Percentiles rank a stretch among this genome's conserved stretches.
These are phyloP conservation scores for Pyrrhia umbra DNA, from an alignment of 2,888 invertebrate genomes.

Conservation along the genomic window DNA sequence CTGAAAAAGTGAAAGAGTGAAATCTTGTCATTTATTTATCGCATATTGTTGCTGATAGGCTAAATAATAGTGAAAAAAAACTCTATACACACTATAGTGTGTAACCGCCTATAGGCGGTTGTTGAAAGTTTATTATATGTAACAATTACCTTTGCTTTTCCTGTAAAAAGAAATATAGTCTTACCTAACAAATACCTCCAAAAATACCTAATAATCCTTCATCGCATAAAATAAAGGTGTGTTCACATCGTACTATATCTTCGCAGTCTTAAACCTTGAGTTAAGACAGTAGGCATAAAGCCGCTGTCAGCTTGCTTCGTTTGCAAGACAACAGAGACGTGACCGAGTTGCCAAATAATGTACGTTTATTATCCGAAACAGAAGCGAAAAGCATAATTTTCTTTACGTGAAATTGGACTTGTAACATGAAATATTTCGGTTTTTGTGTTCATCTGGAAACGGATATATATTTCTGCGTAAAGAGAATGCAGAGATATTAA, in stretches of 20 bases:
- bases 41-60: too few species aligned
- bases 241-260: slow-evolving; percentile 48
- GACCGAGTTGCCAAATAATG: slow-evolving; percentile 61
- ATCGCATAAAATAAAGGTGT: slow-evolving; percentile 37
- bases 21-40: too few species aligned
- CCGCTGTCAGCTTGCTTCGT: slow-evolving; percentile 56
- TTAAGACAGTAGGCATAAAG: slow-evolving; percentile 47
- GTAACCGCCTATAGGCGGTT: too few species aligned
- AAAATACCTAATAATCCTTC: slow-evolving; percentile 15
- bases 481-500: background rate
- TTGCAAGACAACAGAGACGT: slow-evolving; percentile 62
- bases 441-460: slow-evolving; percentile 15
- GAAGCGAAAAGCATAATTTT: slow-evolving; percentile 56
- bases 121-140: background rate
- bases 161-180: background rate
- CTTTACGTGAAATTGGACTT: slow-evolving; percentile 43
- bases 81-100: too few species aligned
- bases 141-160: too few species aligned
- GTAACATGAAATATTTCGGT: slow-evolving; percentile 49
- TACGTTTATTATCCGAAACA: slow-evolving; percentile 56
- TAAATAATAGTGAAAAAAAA: too few species aligned
- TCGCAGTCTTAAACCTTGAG: slow-evolving; percentile 32
- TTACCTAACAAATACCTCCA: background rate
- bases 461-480: slow-evolving; percentile 19
- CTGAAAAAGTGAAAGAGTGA: too few species aligned